Percentiles rank a stretch among this genome's conserved stretches.
phyloP scores from a whole-genome alignment of 1,140 invertebrate genomes.

The Drosophila lacteicornis region DNA sequence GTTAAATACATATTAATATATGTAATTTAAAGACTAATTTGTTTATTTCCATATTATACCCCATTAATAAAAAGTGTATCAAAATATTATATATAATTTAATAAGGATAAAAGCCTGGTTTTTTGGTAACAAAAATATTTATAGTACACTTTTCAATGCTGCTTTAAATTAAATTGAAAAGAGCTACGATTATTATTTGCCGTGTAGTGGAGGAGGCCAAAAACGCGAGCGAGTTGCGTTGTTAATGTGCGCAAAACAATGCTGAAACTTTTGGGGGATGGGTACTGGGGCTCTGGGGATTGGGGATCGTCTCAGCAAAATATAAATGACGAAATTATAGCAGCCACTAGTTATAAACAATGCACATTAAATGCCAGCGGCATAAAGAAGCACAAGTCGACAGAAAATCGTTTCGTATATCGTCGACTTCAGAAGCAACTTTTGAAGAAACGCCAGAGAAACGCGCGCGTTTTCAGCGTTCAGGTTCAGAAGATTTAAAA shows the following conservation, averaged over 20 bases:
- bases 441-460: not conserved
- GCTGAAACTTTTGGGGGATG: conserved; percentile 33
- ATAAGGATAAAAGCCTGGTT: too few species aligned
- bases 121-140: too few species aligned
- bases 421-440: conserved; percentile 4
- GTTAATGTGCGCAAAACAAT: conserved; percentile 76
- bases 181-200: not conserved
- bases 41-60: too few species aligned
- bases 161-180: too few species aligned
- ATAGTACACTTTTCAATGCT: too few species aligned
- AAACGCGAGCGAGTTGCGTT: conserved; percentile 64
- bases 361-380: conserved; percentile 66
- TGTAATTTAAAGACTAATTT: too few species aligned
- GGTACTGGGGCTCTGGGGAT: not conserved
- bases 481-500: not conserved
- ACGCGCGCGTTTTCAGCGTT: not conserved
- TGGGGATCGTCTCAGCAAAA: conserved; percentile 42
- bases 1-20: too few species aligned
- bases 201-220: conserved; percentile 49
- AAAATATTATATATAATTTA: too few species aligned
- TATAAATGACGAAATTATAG: conserved; percentile 77
- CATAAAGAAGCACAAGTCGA: conserved; percentile 5
- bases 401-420: conserved; percentile 10
- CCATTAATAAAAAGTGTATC: too few species aligned
- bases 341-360: conserved; percentile 68